These are phyloP conservation scores for Sternotherus odoratus DNA, from an alignment of 2,797 vertebrate species.

Conservation along the genomic window DNA sequence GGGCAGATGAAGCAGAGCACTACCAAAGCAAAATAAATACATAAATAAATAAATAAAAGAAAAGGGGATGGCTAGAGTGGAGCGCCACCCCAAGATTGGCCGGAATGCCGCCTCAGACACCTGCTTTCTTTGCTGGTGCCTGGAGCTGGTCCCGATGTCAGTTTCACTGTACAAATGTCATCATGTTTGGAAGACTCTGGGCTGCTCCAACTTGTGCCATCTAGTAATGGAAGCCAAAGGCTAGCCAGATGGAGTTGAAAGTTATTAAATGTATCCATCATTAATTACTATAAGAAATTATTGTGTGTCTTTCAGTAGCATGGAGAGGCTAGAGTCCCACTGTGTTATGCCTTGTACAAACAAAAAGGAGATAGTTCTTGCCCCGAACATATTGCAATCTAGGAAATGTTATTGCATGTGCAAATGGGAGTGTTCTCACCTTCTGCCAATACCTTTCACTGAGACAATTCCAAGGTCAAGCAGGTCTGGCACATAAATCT, in stretches of 20 bases:
- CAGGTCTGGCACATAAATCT: neutral
- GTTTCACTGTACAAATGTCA: neutral
- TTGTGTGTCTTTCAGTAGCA: neutral
- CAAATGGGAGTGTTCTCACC: fast-evolving
- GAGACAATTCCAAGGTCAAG: neutral
- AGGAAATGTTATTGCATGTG: neutral
- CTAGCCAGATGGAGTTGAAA: neutral
- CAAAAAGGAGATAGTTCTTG: neutral
- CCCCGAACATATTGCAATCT: neutral
- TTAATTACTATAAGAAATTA: neutral
- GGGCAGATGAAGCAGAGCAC: too few relatives aligned
- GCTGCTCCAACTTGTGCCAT: neutral
- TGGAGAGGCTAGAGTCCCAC: neutral
- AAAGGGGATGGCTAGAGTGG: too few relatives aligned
- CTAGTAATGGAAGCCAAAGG: neutral
- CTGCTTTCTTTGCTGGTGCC: too few relatives aligned
- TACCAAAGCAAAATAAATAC: too few relatives aligned
- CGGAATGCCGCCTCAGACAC: too few relatives aligned
- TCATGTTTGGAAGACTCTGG: neutral
- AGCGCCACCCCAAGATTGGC: too few relatives aligned
- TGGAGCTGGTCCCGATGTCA: neutral
- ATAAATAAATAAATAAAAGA: too few relatives aligned
- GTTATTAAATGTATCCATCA: neutral
- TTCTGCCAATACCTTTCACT: neutral
- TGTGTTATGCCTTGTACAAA: neutral